Base-by-base conservation (phyloP, 2,888 invertebrate genomes). In the Tachystola acroxantha region DNA sequence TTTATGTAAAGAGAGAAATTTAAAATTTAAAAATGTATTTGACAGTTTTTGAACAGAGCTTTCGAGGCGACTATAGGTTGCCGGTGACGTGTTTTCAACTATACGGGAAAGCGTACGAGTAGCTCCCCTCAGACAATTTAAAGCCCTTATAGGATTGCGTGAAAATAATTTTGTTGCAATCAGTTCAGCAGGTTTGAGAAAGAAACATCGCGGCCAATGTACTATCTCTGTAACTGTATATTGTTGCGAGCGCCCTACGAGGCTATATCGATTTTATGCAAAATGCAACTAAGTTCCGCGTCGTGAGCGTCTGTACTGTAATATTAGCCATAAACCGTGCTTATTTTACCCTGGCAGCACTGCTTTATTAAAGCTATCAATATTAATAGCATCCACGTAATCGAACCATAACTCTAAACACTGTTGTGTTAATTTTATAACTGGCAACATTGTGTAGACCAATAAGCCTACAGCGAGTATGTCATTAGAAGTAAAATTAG, bases 221-320 rank as follows among this genome's bases (percentile, higher is more conserved):
- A 20, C 9, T 20, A 20, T 20, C n/a, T n/a, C n/a, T n/a, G n/a
- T n/a, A n/a, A n/a, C n/a, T n/a, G n/a, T n/a, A 48, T 43, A 50
- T 52, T 52, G 56, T 59, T 59, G 52, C 51, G 46, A 57, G 49
- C 57, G 43, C 53, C 50, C 54, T 64, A 45, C 37, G 58, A 62
- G 46, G 50, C 51, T 55, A 51, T 72, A 76, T 80, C 64, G 81
- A 80, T 82, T 79, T 82, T 76, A 81, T 81, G 80, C 76, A 78
- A 78, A 80, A 74, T 78, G 70, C 77, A 78, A 72, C 71, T 62
- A 62, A 73, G 72, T 77, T 71, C 49, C 60, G 50, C 53, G 53
- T 53, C 51, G 50, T 57, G 54, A 66, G 54, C 63, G 57, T 56
- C 57, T 64, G 57, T 59, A 52, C 53, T 65, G 61, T 34, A 28